Conservation (phyloP, 2,113 vertebrate species). For the Azemiops feae region DNA sequence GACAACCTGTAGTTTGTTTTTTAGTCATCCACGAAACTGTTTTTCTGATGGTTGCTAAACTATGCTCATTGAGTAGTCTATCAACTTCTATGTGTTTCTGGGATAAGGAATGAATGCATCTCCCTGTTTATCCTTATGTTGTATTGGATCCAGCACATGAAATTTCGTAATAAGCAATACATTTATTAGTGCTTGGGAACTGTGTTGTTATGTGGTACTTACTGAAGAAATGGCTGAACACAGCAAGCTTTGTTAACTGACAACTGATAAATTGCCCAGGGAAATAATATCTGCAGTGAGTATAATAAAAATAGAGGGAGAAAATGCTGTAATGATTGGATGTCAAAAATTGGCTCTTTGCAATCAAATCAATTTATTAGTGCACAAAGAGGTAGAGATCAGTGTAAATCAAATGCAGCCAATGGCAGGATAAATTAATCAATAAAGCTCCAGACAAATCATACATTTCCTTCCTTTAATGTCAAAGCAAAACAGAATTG, state of each 20-base stretch:
- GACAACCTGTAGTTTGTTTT: neutral
- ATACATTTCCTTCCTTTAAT: slow-evolving; percentile 32
- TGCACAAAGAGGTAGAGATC: slow-evolving; percentile 51
- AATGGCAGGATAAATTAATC: slow-evolving; percentile 58
- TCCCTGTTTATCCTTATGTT: neutral
- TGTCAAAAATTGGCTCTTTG: neutral
- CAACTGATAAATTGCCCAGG: neutral
- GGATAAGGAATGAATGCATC: neutral
- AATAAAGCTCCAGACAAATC: slow-evolving; percentile 46
- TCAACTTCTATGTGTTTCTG: neutral
- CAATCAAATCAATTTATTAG: slow-evolving; percentile 38
- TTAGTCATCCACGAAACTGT: neutral
- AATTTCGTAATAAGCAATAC: neutral
- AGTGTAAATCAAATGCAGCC: slow-evolving; percentile 51
- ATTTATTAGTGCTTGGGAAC: neutral
- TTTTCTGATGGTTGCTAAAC: neutral
- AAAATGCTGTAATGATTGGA: neutral
- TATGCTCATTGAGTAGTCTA: neutral
- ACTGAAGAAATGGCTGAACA: neutral
- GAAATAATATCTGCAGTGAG: neutral
- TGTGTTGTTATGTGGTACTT: neutral
- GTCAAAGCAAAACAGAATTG: slow-evolving; percentile 37
- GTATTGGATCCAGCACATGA: neutral
- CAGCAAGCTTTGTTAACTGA: slow-evolving; percentile 18
- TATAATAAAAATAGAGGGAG: neutral